Percentiles rank a stretch among this genome's conserved stretches.
These are phyloP conservation scores for Nudaria mundana DNA, from an alignment of 2,888 invertebrate genomes.

Conservation along the genomic window DNA sequence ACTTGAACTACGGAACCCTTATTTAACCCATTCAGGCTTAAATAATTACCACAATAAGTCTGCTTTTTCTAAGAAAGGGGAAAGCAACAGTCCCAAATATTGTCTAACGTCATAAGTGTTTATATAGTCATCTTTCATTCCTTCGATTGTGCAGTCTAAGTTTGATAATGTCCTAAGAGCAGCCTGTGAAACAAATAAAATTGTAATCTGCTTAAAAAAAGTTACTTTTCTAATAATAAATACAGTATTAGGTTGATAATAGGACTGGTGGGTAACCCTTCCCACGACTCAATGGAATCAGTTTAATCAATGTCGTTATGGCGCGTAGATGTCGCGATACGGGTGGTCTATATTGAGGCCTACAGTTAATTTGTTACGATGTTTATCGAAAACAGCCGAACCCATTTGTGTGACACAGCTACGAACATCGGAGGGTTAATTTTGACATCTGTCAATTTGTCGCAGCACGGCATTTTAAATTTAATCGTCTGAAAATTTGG, in stretches of 20 bases:
- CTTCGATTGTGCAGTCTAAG: too few species aligned
- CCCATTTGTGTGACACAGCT: constrained; percentile 52
- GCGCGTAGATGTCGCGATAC: constrained; percentile 57
- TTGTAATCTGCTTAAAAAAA: too few species aligned
- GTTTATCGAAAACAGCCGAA: constrained; percentile 47
- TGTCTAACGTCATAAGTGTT: too few species aligned
- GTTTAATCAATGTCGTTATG: constrained; percentile 65
- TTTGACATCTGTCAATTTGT: constrained; percentile 52
- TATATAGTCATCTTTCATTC: too few species aligned
- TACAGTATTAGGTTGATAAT: constrained; percentile 19
- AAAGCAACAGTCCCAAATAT: too few species aligned
- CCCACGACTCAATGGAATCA: constrained; percentile 38
- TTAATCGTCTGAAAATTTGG: constrained; percentile 8
- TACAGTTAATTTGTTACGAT: constrained; percentile 68
- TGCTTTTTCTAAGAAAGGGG: too few species aligned
- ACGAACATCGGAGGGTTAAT: constrained; percentile 44
- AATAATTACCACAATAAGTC: too few species aligned
- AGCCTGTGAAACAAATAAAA: too few species aligned
- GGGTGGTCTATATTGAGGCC: constrained; percentile 35
- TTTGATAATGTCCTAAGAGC: too few species aligned
- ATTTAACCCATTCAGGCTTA: too few species aligned
- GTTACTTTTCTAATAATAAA: constrained; percentile 3
- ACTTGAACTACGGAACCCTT: too few species aligned
- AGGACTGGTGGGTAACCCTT: constrained; percentile 30
- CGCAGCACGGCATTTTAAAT: constrained; percentile 26